Base-by-base conservation (phyloP, 2,888 invertebrate genomes). In the Sthenelais limicola region DNA sequence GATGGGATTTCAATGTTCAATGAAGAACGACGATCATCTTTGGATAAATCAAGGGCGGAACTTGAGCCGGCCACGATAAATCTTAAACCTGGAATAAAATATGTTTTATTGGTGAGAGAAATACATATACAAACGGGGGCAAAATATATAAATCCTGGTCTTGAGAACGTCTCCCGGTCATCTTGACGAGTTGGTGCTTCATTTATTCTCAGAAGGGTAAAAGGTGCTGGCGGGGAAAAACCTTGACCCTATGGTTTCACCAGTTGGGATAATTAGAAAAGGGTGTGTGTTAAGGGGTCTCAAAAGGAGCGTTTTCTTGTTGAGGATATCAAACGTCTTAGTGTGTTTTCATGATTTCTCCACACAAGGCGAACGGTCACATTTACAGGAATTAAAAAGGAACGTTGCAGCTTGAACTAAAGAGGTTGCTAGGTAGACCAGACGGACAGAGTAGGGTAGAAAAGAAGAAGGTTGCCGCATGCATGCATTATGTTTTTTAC, bases 321-420 rank as follows among this genome's bases (percentile, higher is more conserved):
- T 38, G 24, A 62, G 38, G 38, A 12, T 28, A 24, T 38, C 15
- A 15, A 43, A 21, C 18, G 62, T 21, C 56, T 32, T 38, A 28
- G 62, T 62, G 62, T 62, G 38, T 62, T 43, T 35, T 54, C 24
- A 62, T 62, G 62, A 62, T 35, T n/a, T n/a, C n/a, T 35, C 38
- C 43, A 43, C 38, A 62, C 62, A 24, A 62, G 62, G 62, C 38
- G 26, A 26, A 62, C 62, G 32, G 62, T 38, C 35, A 62, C 62
- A 62, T 38, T 62, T 28, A 62, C 62, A 62, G 62, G n/a, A 62
- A 62, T 62, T 43, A 62, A 62, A 62, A 62, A 62, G 38, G n/a
- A n/a, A n/a, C n/a, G n/a, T 62, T 35, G 38, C 62, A 62, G 43
- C 38, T 62, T 43, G 38, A 62, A 62, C 62, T 28, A 38, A 62